phyloP scores from a whole-genome alignment of 2,113 vertebrate genomes.

The Asarcornis scutulata region DNA sequence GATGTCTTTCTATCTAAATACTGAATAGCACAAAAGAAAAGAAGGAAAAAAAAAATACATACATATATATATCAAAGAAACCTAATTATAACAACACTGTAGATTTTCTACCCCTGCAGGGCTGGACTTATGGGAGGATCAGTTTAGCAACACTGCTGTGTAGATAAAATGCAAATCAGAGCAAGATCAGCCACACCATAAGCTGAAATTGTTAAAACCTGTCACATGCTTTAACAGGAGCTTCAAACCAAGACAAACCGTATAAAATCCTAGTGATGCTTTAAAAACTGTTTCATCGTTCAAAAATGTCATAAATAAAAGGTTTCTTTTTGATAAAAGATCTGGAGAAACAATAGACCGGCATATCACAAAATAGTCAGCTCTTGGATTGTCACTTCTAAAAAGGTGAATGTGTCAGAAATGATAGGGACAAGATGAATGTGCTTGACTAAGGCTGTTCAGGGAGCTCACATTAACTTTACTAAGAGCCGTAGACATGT shows the following conservation, averaged over 20 bases:
- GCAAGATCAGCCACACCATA: neutral
- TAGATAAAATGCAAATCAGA: neutral
- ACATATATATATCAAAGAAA: neutral
- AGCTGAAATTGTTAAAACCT: neutral
- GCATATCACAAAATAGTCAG: neutral
- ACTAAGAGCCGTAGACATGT: neutral
- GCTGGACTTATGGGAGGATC: neutral
- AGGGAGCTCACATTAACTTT: neutral
- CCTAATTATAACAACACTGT: neutral
- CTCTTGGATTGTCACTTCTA: neutral
- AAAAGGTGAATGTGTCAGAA: constrained; percentile 16
- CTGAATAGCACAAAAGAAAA: neutral
- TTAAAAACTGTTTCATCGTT: neutral
- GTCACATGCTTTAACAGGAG: neutral
- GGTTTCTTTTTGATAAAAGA: neutral
- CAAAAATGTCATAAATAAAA: neutral
- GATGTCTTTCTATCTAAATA: neutral
- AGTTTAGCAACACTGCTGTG: neutral
- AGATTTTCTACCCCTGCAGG: neutral
- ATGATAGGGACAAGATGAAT: neutral
- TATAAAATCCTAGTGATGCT: neutral
- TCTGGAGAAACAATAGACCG: constrained; percentile 17
- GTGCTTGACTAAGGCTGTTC: neutral
- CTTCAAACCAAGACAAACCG: neutral
- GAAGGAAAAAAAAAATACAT: neutral